These are phyloP conservation scores for Arion vulgaris DNA, from an alignment of 1,140 invertebrate genomes.

Conservation along the genomic window DNA sequence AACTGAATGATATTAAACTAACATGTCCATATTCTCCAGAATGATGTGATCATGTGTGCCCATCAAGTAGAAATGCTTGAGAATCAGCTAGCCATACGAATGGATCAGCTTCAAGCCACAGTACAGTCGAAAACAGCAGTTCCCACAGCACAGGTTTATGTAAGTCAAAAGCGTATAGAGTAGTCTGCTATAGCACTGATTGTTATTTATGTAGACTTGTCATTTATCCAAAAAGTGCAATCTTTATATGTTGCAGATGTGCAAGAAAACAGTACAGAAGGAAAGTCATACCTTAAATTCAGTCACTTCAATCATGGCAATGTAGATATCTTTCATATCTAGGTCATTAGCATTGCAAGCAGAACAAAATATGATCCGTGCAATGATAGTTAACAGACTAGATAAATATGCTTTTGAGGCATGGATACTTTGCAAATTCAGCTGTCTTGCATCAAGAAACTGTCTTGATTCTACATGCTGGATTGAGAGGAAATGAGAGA, in stretches of 20 bases:
- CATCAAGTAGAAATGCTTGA: constrained; percentile 71
- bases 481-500: no score
- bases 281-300: no score
- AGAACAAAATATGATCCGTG: no score
- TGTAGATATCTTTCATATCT: no score
- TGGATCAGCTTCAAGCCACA: constrained; percentile 72
- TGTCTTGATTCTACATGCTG: no score
- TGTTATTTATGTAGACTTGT: background rate
- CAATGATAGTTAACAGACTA: no score
- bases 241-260: background rate
- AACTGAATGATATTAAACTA: background rate
- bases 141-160: constrained; percentile 73
- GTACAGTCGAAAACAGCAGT: constrained; percentile 73
- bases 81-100: constrained; percentile 65
- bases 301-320: no score
- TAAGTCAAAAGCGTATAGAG: constrained; percentile 55
- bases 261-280: no score
- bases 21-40: constrained; percentile 51
- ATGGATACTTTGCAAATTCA: no score
- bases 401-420: no score
- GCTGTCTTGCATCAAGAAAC: no score
- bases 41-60: constrained; percentile 73
- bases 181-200: background rate
- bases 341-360: no score
- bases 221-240: background rate